Evolutionary conservation across 2,797 vertebrate genomes (phyloP), one percentile per base, ranked within the genome.

Genomic region (Typhlichthys eigenmanni): DNA sequence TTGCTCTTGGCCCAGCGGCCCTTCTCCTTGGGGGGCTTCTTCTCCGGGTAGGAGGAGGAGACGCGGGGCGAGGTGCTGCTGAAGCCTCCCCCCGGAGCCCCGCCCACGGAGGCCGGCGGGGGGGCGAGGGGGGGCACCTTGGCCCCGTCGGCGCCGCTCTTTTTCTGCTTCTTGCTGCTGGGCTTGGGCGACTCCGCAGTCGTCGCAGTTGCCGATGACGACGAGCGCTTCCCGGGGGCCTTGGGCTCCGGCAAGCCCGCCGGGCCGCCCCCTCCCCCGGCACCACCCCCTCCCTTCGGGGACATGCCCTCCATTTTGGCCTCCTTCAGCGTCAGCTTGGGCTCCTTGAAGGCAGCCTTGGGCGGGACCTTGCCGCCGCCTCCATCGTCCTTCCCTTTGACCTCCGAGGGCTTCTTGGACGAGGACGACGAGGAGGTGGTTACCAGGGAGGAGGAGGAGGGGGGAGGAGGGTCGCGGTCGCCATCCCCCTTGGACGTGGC

Each of bases 261-360:
- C 1, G 81, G 87, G 0, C 73, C 72, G 5, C 70, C 88, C 2
- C 90, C 88, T 8, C 89, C 90, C 0, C 92, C 87, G 4, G 92
- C 93, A 0, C 87, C 84, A 61, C 94, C 94, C 3, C 93, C 96
- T 12, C 96, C 96, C 83, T 98, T 98, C 0, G 96, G 96, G 62
- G 97, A 98, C 85, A 93, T 92, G 72, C 95, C 94, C 76, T 98
- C 97, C 89, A 95, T 91, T 89, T 98, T 98, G 80, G 95, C 89
- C 83, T 98, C 97, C 92, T 98, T 98, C 81, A 96, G 85, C 2
- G 96, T 94, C 87, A 96, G 92, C 84, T 98, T 99, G 69, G 97
- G 97, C 89, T 99, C 98, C 88, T 99, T 99, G 85, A 98, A 98
- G 13, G 96, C 96, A 0, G 95, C 96, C 90, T 98, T 99, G 68